Conservation (phyloP, 2,888 invertebrate species). For the Apotomis capreana region DNA sequence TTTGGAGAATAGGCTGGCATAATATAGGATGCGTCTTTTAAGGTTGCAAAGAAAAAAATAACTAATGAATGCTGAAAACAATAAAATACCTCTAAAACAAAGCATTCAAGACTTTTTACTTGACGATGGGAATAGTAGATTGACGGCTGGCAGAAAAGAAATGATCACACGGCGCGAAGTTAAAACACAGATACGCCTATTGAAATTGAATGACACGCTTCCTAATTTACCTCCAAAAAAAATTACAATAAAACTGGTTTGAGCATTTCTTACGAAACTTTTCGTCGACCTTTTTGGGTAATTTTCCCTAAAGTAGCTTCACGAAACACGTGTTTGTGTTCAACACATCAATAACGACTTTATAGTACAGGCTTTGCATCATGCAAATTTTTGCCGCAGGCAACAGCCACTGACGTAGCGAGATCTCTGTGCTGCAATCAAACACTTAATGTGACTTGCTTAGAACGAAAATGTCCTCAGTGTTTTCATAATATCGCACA, state of each 20-base stretch:
- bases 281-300: background rate
- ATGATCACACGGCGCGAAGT: background rate
- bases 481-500: no score
- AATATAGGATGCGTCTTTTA: background rate
- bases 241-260: background rate
- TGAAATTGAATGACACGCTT: background rate
- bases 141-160: background rate
- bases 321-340: background rate
- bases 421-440: no score
- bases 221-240: background rate
- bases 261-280: background rate
- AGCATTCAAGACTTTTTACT: background rate
- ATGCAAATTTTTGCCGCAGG: background rate
- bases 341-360: background rate
- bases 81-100: background rate
- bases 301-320: background rate
- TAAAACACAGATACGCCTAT: background rate
- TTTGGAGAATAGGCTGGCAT: background rate
- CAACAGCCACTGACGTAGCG: background rate
- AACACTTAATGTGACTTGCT: no score
- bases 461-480: no score
- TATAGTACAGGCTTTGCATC: background rate
- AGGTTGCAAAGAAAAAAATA: background rate
- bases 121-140: background rate
- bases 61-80: no score